Evolutionary conservation across 2,113 vertebrate species (phyloP).

Genomic region (Eurypyga helias): DNA sequence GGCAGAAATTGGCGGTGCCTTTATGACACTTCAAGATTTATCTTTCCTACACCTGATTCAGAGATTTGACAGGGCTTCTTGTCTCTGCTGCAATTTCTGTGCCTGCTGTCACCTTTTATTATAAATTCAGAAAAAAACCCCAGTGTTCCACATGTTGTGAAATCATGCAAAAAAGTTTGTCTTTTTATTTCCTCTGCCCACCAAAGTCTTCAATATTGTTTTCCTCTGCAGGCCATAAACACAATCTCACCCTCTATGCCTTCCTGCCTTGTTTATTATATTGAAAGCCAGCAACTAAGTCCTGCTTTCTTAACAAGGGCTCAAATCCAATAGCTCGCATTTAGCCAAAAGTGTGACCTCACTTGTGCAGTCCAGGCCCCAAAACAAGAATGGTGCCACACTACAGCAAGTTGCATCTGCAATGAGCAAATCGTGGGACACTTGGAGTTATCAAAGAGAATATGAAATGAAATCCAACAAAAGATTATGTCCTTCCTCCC

Average conservation of each 20-base stretch:
- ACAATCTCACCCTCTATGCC: background rate
- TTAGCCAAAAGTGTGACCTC: background rate
- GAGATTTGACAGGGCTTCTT: constrained; percentile 39
- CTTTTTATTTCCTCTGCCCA: background rate
- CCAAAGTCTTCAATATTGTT: background rate
- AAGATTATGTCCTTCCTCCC: background rate
- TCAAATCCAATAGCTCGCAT: background rate
- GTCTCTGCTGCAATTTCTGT: constrained; percentile 27
- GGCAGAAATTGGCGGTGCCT: background rate
- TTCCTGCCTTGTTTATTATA: background rate
- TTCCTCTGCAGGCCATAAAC: background rate
- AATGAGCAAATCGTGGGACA: background rate
- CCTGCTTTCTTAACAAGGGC: background rate
- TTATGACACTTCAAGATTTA: background rate
- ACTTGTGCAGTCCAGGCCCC: background rate
- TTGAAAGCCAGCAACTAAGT: background rate
- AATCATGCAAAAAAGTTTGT: background rate
- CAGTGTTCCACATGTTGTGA: background rate
- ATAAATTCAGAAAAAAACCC: background rate
- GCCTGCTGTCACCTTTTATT: constrained; percentile 56
- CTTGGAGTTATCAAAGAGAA: background rate
- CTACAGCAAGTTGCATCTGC: background rate
- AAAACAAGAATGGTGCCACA: background rate
- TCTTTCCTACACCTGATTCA: background rate
- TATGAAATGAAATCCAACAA: background rate